phyloP scores from a whole-genome alignment of 2,888 invertebrate species.

The Caenorhabditis afra region DNA sequence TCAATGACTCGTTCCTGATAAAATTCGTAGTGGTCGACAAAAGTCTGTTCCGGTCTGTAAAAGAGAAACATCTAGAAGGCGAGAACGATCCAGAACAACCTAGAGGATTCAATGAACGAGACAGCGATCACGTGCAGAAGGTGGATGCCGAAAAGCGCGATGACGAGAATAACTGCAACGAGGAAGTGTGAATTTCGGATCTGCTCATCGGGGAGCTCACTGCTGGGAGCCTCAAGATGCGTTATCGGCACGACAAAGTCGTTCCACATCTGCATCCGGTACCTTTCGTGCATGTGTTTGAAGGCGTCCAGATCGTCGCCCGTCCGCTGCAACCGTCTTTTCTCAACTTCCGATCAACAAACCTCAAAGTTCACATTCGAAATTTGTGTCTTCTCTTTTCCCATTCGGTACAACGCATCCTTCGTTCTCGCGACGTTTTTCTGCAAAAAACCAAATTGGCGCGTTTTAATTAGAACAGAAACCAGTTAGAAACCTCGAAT shows the following conservation, averaged over 20 bases:
- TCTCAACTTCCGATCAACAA: neutral
- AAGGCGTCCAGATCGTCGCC: slow-evolving; percentile 12
- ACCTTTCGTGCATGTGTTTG: slow-evolving; percentile 19
- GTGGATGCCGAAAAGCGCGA: neutral
- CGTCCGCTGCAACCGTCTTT: slow-evolving; percentile 7
- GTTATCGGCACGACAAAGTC: slow-evolving; percentile 23
- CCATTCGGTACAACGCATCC: no score
- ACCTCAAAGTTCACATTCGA: slow-evolving; percentile 2
- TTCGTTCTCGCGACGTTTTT: neutral
- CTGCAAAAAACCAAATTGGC: neutral
- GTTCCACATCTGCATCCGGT: slow-evolving; percentile 30
- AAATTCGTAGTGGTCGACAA: neutral
- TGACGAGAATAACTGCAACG: neutral
- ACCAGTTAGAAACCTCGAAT: neutral
- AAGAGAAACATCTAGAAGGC: neutral
- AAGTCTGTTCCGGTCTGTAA: slow-evolving; percentile 3
- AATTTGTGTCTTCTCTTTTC: neutral
- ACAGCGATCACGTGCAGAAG: neutral
- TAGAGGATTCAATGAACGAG: no score
- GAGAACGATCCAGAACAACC: no score
- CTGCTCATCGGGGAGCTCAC: slow-evolving; percentile 11
- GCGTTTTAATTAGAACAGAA: neutral
- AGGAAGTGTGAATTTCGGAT: neutral
- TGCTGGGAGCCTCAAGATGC: slow-evolving; percentile 19
- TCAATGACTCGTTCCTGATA: slow-evolving; percentile 1